A percentile compares a stretch with the other conserved stretches of the same genome.
Evolutionary conservation across 2,113 vertebrate species (phyloP).

Genomic region (Malurus elegans): DNA sequence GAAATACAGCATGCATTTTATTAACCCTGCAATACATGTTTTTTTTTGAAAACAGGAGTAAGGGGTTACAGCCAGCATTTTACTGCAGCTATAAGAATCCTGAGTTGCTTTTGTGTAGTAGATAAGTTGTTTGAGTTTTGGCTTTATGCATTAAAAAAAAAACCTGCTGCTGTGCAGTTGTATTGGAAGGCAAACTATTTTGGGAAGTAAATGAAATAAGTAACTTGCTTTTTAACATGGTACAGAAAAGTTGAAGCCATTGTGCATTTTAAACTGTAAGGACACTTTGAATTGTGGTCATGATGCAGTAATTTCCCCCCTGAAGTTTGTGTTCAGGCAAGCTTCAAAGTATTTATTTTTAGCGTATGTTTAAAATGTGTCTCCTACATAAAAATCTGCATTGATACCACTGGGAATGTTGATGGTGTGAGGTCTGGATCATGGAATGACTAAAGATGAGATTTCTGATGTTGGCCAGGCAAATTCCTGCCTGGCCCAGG

Average conservation of each 20-base stretch:
- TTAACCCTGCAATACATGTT: conserved; percentile 72
- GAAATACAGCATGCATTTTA: conserved; percentile 77
- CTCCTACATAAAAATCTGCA: not conserved
- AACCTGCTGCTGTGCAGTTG: not conserved
- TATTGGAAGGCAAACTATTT: not conserved
- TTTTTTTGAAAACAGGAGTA: conserved; percentile 36
- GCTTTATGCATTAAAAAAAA: conserved; percentile 6
- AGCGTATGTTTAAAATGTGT: not conserved
- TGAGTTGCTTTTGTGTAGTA: conserved; percentile 17
- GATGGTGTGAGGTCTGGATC: not conserved
- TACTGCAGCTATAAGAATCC: not conserved
- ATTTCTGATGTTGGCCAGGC: not conserved
- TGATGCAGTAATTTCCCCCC: not conserved
- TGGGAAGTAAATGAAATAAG: not conserved
- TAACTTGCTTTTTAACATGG: not conserved
- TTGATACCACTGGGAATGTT: not conserved
- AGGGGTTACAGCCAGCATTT: not conserved
- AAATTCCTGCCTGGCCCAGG: not conserved
- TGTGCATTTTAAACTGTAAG: not conserved
- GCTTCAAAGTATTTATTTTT: not conserved
- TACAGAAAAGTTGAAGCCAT: not conserved
- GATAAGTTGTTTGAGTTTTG: not conserved
- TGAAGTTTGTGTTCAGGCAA: not conserved
- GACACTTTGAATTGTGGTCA: not conserved
- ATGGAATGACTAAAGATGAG: not conserved